Percentiles rank a stretch among this genome's conserved stretches.
Evolutionary conservation across 1,140 invertebrate genomes (phyloP).

Genomic region (Hormaphis cornu): DNA sequence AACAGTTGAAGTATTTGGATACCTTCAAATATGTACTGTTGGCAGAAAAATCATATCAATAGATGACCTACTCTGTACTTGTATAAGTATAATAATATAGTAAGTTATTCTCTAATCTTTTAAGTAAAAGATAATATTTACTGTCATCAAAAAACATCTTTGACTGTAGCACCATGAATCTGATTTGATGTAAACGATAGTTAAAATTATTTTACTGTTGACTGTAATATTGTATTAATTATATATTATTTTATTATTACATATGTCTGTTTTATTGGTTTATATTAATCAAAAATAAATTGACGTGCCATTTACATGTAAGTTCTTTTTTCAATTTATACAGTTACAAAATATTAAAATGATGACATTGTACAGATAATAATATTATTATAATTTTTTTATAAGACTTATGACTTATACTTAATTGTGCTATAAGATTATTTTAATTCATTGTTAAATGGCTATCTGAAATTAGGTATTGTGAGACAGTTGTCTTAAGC

Average conservation of each 20-base stretch:
- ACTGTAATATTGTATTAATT: not conserved
- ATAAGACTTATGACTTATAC: not conserved
- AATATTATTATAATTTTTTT: not conserved
- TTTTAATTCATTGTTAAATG: not conserved
- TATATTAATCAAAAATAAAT: not conserved
- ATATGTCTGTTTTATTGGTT: not conserved
- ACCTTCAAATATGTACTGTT: not conserved
- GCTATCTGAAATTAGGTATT: not conserved
- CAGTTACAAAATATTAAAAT: no score
- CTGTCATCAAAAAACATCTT: not conserved
- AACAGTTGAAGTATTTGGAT: not conserved
- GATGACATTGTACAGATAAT: not conserved
- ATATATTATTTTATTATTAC: not conserved
- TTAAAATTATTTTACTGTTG: not conserved
- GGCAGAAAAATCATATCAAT: conserved; percentile 17
- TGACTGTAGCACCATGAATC: not conserved
- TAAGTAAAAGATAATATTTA: not conserved
- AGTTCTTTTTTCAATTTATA: no score
- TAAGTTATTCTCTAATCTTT: not conserved
- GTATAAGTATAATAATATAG: conserved; percentile 5
- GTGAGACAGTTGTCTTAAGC: not conserved
- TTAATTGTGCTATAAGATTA: not conserved
- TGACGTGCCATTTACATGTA: not conserved
- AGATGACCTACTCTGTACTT: conserved; percentile 13
- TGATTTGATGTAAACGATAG: not conserved